These are phyloP conservation scores for Tychaedon coryphoeus DNA, from an alignment of 2,113 vertebrate species.

Conservation along the genomic window DNA sequence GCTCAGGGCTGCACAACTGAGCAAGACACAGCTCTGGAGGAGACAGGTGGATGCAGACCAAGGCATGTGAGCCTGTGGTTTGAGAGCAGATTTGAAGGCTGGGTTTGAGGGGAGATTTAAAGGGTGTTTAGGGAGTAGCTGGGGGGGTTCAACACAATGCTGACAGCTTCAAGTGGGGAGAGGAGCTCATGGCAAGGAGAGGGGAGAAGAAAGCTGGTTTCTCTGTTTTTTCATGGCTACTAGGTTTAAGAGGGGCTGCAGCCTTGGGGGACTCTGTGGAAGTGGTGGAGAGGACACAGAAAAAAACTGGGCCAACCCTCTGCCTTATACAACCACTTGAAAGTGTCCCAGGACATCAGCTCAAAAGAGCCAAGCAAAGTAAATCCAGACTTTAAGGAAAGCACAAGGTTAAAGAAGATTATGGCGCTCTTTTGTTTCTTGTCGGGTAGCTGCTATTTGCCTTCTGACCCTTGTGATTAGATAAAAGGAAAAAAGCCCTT, in stretches of 20 bases:
- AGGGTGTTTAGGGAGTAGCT: neutral
- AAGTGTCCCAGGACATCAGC: neutral
- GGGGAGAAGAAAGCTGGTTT: neutral
- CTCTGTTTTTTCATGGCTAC: neutral
- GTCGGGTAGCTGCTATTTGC: neutral
- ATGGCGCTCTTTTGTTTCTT: neutral
- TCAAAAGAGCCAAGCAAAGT: neutral
- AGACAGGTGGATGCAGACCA: neutral
- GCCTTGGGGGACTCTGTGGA: neutral
- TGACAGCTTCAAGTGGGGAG: neutral
- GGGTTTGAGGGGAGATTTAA: neutral
- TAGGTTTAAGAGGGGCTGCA: neutral
- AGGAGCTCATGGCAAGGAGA: neutral
- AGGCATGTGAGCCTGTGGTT: neutral
- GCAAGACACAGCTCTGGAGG: neutral
- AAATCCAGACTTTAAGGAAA: neutral
- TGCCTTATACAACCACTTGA: fast-evolving
- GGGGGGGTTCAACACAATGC: neutral
- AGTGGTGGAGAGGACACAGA: neutral
- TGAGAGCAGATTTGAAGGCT: neutral
- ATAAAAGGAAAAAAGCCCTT: constrained; percentile 14
- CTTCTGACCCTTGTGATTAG: constrained; percentile 17
- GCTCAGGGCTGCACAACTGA: neutral
- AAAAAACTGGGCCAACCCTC: neutral
- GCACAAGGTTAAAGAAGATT: neutral